phyloP scores from a whole-genome alignment of 2,113 vertebrate genomes.

The Actinemys pallida region DNA sequence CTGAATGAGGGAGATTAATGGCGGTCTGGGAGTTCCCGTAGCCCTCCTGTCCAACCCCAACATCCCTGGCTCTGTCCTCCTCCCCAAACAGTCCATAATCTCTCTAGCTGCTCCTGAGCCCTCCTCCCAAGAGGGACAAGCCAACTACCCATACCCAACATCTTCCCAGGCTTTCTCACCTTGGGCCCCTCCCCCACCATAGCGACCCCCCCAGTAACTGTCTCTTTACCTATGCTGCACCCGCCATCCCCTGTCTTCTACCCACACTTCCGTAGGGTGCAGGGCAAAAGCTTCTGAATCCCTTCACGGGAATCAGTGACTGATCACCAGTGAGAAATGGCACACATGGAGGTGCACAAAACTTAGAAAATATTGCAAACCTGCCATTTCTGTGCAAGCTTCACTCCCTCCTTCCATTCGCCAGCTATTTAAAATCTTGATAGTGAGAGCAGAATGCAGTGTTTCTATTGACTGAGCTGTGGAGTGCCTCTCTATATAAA shows the following conservation, averaged over 20 bases:
- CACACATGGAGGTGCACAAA: background rate
- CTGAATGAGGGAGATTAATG: background rate
- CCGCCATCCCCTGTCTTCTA: rapidly evolving
- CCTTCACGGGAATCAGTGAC: background rate
- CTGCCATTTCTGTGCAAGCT: background rate
- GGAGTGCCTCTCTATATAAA: slow-evolving; percentile 19
- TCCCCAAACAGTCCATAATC: background rate
- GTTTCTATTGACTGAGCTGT: slow-evolving; percentile 61
- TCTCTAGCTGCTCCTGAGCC: background rate
- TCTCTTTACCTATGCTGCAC: rapidly evolving
- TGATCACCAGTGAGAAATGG: background rate
- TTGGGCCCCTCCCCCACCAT: background rate
- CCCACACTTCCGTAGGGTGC: background rate
- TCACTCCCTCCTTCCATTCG: background rate
- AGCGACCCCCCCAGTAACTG: rapidly evolving
- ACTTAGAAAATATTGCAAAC: background rate
- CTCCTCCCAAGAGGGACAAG: background rate
- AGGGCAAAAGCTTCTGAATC: background rate
- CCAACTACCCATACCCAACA: background rate
- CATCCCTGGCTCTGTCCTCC: background rate
- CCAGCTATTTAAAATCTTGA: slow-evolving; percentile 69
- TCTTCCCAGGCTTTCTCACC: background rate
- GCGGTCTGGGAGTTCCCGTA: background rate
- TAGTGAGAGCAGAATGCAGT: slow-evolving; percentile 13
- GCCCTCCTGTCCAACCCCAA: background rate